phyloP scores from a whole-genome alignment of 2,888 invertebrate species.

The Platycheirus rosarum region DNA sequence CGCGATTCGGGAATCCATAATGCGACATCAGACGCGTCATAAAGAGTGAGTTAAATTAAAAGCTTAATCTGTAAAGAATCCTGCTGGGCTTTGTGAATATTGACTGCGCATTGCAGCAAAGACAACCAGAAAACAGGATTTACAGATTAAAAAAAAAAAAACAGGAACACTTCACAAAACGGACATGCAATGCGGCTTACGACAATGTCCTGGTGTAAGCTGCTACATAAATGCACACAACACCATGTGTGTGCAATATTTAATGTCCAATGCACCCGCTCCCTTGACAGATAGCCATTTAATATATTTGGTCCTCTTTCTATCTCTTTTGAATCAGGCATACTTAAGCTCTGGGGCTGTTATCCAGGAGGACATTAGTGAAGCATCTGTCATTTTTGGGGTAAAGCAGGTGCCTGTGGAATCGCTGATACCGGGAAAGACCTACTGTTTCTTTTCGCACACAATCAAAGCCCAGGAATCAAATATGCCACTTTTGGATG shows the following conservation, averaged over 20 bases:
- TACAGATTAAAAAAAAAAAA: constrained; percentile 41
- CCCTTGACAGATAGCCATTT: constrained; percentile 39
- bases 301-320: constrained; percentile 35
- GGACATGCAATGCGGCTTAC: constrained; percentile 35
- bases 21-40: constrained; percentile 39
- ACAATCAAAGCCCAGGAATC: constrained; percentile 99
- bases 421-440: constrained; percentile 96
- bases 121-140: constrained; percentile 28
- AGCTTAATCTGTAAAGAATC: constrained; percentile 60
- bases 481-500: constrained; percentile 98
- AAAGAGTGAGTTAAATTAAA: constrained; percentile 51
- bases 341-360: constrained; percentile 96
- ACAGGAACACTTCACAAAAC: constrained; percentile 52
- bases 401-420: constrained; percentile 95
- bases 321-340: constrained; percentile 84
- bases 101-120: constrained; percentile 58
- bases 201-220: constrained; percentile 53
- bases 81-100: constrained; percentile 24
- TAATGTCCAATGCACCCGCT: constrained; percentile 17
- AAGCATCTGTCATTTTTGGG: constrained; percentile 97
- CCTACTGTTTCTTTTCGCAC: constrained; percentile 99
- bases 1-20: constrained; percentile 32
- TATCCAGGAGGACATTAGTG: constrained; percentile 97
- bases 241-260: constrained; percentile 29
- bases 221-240: constrained; percentile 45